Conservation (phyloP, 2,888 invertebrate genomes). For the Chironomus riparius region DNA sequence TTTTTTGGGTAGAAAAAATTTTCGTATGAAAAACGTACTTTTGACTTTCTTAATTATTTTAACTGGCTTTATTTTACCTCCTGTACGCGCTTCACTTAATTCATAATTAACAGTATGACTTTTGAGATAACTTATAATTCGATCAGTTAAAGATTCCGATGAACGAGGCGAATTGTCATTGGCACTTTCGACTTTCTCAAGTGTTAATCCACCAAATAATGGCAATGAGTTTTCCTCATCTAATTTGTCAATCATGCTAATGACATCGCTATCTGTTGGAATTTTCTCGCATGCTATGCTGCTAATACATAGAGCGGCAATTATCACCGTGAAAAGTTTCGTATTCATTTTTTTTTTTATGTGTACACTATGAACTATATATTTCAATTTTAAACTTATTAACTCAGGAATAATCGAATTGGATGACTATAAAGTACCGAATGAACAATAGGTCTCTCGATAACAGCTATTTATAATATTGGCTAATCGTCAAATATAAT, state of each 20-base stretch:
- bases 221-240: conserved; percentile 42
- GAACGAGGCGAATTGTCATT: conserved; percentile 34
- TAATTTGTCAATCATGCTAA: conserved; percentile 43
- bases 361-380: neutral
- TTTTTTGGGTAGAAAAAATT: conserved; percentile 25
- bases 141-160: conserved; percentile 43
- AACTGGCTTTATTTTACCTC: conserved; percentile 27
- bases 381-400: too few species aligned
- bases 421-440: conserved; percentile 8
- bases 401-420: neutral
- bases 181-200: conserved; percentile 39
- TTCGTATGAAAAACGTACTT: conserved; percentile 22
- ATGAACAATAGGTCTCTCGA: neutral
- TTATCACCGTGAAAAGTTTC: conserved; percentile 3
- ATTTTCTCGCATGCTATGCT: conserved; percentile 13
- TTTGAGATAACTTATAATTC: conserved; percentile 43
- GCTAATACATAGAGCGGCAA: neutral
- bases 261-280: conserved; percentile 41
- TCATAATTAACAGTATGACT: conserved; percentile 44
- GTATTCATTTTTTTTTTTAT: neutral
- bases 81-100: conserved; percentile 38
- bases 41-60: conserved; percentile 21
- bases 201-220: conserved; percentile 42
- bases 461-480: conserved; percentile 23
- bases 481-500: neutral